Conservation (phyloP, 1,140 invertebrate species). For the Halictus rubicundus region DNA sequence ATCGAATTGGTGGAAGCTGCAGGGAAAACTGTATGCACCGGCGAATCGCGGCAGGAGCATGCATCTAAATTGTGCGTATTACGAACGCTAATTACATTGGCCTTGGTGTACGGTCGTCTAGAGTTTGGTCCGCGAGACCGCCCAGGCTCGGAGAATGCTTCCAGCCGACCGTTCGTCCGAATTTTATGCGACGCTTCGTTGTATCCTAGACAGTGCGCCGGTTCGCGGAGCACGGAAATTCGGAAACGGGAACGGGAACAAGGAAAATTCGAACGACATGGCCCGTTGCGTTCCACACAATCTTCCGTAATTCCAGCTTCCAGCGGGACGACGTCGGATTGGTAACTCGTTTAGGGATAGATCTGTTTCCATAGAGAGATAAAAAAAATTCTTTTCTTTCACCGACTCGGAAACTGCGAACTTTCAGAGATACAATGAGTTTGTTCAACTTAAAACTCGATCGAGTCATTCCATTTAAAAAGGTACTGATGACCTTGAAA, state of each 20-base stretch:
- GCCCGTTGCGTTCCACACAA: not conserved
- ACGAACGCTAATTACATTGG: constrained; percentile 14
- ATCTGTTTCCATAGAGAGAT: not conserved
- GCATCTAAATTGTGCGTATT: constrained; percentile 4
- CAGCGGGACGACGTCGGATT: not conserved
- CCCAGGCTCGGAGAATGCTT: not conserved
- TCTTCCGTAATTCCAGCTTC: not conserved
- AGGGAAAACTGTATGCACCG: not conserved
- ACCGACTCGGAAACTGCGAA: not conserved
- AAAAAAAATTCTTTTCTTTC: not conserved
- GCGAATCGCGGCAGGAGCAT: not conserved
- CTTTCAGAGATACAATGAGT: not conserved
- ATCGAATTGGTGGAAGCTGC: not conserved
- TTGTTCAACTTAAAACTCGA: too few relatives aligned
- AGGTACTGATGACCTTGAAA: too few relatives aligned
- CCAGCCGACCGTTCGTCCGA: too few relatives aligned
- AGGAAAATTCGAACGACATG: constrained; percentile 1
- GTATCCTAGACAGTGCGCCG: not conserved
- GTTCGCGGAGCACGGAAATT: not conserved
- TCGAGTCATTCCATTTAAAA: too few relatives aligned
- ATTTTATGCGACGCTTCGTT: constrained; percentile 3
- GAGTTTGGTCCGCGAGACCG: not conserved
- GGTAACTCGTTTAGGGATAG: not conserved
- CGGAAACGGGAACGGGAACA: not conserved
- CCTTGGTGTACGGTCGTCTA: not conserved